phyloP scores from a whole-genome alignment of 1,140 invertebrate genomes.

The Bombus sylvicola region DNA sequence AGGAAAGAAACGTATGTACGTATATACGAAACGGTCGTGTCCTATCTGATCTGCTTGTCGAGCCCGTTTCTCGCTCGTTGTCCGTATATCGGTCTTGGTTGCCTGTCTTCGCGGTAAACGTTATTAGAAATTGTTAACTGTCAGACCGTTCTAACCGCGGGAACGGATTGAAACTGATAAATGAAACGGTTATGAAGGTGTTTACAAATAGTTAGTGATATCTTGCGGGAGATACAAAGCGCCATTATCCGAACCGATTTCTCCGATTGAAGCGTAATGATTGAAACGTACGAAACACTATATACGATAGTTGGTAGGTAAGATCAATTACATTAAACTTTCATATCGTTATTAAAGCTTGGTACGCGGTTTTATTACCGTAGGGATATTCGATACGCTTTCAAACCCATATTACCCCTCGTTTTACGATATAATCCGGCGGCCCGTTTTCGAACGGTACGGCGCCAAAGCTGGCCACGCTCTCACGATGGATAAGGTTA shows the following conservation, averaged over 20 bases:
- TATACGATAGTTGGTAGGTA: background rate
- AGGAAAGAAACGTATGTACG: background rate
- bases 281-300: background rate
- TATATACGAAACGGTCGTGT: background rate
- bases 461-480: too few relatives aligned
- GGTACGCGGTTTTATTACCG: background rate
- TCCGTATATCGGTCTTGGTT: background rate
- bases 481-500: background rate
- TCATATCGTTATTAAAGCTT: background rate
- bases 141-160: conserved; percentile 13
- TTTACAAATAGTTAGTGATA: conserved; percentile 11
- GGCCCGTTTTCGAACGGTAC: too few relatives aligned
- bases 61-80: background rate
- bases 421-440: background rate
- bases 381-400: background rate
- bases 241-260: background rate
- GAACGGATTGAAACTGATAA: conserved; percentile 10
- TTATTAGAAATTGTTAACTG: conserved; percentile 34
- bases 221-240: conserved; percentile 9
- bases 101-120: conserved; percentile 2
- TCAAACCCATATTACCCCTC: background rate
- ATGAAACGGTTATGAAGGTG: background rate
- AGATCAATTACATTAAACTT: background rate
- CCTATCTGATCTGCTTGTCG: conserved; percentile 16
- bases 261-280: background rate